A percentile compares a stretch with the other conserved stretches of the same genome.
phyloP scores from a whole-genome alignment of 2,113 vertebrate genomes.

The Pandion haliaetus region DNA sequence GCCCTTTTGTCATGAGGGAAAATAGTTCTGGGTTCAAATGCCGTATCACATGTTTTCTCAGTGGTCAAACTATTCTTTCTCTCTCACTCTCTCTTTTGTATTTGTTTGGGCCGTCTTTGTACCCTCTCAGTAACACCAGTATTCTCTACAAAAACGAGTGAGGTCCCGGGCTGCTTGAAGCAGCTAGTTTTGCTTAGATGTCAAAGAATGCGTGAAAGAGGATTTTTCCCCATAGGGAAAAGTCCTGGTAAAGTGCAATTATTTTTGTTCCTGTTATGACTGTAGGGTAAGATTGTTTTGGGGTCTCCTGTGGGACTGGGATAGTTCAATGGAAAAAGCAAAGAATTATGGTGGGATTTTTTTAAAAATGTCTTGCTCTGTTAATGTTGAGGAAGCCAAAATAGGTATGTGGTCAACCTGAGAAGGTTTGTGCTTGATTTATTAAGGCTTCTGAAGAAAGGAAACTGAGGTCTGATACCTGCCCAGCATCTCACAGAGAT shows the following conservation, averaged over 20 bases:
- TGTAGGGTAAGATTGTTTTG: constrained; percentile 3
- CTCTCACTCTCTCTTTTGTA: neutral
- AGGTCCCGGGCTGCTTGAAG: neutral
- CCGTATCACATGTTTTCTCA: neutral
- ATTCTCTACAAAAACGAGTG: neutral
- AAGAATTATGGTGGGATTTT: neutral
- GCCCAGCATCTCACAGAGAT: neutral
- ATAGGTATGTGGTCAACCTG: neutral
- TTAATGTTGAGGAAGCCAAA: neutral
- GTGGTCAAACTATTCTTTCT: neutral
- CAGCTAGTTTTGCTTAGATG: neutral
- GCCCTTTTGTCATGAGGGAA: neutral
- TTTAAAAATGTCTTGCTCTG: neutral
- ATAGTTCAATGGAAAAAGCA: neutral
- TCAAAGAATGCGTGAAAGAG: neutral
- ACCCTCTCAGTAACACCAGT: neutral
- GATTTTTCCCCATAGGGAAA: neutral
- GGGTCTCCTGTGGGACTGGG: neutral
- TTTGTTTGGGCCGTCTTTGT: neutral
- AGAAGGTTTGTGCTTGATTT: neutral
- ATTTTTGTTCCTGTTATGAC: constrained; percentile 24
- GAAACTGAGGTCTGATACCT: neutral
- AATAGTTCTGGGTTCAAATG: neutral
- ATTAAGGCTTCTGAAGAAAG: neutral
- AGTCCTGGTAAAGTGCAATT: neutral